Evolutionary conservation across 2,797 vertebrate species (phyloP).

Genomic region (Lepus townsendii): DNA sequence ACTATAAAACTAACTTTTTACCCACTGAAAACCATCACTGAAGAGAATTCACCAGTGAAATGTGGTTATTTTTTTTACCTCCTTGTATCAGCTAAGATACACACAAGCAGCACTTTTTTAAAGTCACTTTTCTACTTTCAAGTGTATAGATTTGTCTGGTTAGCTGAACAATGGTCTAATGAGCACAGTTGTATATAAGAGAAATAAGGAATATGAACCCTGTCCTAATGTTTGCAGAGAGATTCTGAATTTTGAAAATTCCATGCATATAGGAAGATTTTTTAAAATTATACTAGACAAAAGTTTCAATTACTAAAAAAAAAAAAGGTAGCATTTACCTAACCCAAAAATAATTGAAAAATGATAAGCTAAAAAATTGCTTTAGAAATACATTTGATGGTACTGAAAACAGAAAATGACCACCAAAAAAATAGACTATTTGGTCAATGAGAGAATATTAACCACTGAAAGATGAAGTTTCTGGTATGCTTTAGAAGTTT

Average conservation of each 20-base stretch:
- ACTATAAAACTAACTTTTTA: background rate
- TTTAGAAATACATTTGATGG: background rate
- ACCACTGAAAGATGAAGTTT: background rate
- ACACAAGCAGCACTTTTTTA: background rate
- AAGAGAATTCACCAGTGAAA: background rate
- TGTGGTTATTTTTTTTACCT: background rate
- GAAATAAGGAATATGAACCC: background rate
- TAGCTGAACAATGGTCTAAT: background rate
- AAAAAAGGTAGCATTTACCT: background rate
- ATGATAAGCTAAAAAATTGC: background rate
- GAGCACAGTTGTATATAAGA: background rate
- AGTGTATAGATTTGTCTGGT: background rate
- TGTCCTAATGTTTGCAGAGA: background rate
- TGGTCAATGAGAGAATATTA: background rate
- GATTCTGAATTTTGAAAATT: constrained; percentile 20
- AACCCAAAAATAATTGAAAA: background rate
- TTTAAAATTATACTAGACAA: background rate
- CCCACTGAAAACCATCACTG: background rate
- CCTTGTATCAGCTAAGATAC: background rate
- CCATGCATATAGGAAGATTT: background rate
- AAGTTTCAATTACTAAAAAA: background rate
- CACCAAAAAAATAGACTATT: background rate
- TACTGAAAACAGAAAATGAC: background rate
- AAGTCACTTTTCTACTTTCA: background rate
- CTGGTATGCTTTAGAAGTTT: background rate